A percentile compares a stretch with the other conserved stretches of the same genome.
Conservation (phyloP, 2,797 vertebrate species). For the Microchirus variegatus region DNA sequence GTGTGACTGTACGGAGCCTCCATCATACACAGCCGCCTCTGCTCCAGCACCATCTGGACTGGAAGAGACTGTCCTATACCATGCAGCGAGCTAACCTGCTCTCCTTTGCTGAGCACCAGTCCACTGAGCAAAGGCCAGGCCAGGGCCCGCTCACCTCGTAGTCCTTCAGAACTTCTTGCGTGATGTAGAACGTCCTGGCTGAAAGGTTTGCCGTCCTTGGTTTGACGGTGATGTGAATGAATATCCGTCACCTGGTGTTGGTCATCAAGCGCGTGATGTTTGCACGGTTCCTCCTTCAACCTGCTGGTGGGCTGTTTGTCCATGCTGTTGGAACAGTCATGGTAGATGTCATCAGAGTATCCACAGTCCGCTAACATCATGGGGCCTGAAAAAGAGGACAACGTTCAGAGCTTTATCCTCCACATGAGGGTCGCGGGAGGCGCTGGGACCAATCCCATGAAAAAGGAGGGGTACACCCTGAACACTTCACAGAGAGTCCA, state of each 20-base stretch:
- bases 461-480: too few relatives aligned
- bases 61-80: slow-evolving; percentile 78
- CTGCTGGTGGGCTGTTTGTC: slow-evolving; percentile 62
- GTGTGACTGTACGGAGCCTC: slow-evolving; percentile 75
- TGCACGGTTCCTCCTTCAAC: slow-evolving; percentile 83
- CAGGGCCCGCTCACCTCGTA: slow-evolving; percentile 53
- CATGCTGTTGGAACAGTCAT: slow-evolving; percentile 65
- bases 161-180: slow-evolving; percentile 31
- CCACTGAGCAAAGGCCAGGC: slow-evolving; percentile 64
- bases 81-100: slow-evolving; percentile 76
- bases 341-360: slow-evolving; percentile 66
- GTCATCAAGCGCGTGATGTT: slow-evolving; percentile 68
- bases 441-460: too few relatives aligned
- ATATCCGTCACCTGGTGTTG: slow-evolving; percentile 59
- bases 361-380: slow-evolving; percentile 53
- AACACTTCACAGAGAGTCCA: too few relatives aligned
- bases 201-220: slow-evolving; percentile 75
- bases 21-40: slow-evolving; percentile 79
- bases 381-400: slow-evolving; percentile 61
- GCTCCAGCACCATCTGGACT: slow-evolving; percentile 81
- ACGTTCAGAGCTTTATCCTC: not conserved
- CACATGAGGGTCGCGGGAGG: too few relatives aligned
- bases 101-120: slow-evolving; percentile 75
- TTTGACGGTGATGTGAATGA: slow-evolving; percentile 52
- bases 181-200: slow-evolving; percentile 60